These are phyloP conservation scores for Lasioglossum oenotherae DNA, from an alignment of 2,888 invertebrate genomes.

Conservation along the genomic window DNA sequence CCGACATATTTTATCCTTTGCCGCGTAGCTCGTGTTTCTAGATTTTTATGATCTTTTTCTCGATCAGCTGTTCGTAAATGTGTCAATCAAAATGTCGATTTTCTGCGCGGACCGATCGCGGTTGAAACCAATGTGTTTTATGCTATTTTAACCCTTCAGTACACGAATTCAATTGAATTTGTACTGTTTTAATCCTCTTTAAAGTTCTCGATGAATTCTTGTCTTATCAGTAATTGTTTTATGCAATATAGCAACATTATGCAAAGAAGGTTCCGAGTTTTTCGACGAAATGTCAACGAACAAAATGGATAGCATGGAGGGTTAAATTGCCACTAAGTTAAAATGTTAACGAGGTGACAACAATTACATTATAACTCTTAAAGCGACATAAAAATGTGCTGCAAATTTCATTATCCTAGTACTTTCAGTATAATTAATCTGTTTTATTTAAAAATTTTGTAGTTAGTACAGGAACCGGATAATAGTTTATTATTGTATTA, in stretches of 20 bases:
- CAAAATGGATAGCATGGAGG: not conserved
- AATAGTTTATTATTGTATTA: not conserved
- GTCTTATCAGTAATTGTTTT: not conserved
- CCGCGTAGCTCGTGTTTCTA: not conserved
- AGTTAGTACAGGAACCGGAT: not conserved
- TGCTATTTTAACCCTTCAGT: not conserved
- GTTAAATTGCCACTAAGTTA: not conserved
- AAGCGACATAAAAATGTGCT: not conserved
- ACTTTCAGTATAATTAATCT: not conserved
- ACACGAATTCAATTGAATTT: not conserved
- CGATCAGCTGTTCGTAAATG: not conserved
- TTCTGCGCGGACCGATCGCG: not conserved
- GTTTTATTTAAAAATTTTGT: not conserved
- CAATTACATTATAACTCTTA: not conserved
- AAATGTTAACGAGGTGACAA: not conserved
- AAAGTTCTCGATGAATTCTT: too few species aligned
- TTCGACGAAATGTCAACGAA: not conserved
- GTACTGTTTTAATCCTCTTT: not conserved
- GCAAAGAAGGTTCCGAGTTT: not conserved
- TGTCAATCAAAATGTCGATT: not conserved
- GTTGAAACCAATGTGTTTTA: not conserved
- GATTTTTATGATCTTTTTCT: not conserved
- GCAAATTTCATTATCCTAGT: not conserved
- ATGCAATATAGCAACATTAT: not conserved
- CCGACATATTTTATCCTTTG: conserved; percentile 16